Evolutionary conservation across 2,888 invertebrate species (phyloP), one percentile per base, ranked within the genome.

Genomic region (Agrotis ipsilon): DNA sequence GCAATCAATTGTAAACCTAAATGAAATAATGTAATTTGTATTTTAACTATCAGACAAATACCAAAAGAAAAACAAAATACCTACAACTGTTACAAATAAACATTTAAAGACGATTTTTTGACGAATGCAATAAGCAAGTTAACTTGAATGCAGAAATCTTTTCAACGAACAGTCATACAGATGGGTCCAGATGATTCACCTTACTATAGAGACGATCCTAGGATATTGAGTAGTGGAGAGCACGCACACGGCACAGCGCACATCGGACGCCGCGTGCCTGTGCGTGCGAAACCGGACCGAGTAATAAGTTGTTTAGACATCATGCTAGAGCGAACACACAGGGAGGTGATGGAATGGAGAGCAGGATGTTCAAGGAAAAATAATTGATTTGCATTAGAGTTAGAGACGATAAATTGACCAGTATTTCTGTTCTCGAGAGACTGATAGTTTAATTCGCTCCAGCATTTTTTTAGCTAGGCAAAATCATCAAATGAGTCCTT

Each of bases 281-380:
- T 60, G 71, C 80, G 80, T 66, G 11, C 72, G 24, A 1, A n/a
- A 27, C 68, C 39, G 49, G 46, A 6, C 11, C 27, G 75, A 72
- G 77, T 80, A 77, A 64, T 70, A 75, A 83, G 51, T 55, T 54
- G 55, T n/a, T 18, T 43, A 24, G 43, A 51, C 43, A 51, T 39
- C 6, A 51, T 19, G 46, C 32, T 32, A 7, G n/a, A 52, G 54
- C n/a, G 18, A 19, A 46, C 21, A 32, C 32, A 39, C n/a, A 14
- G 0, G 1, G 16, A 49, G 19, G 3, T 18, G 54, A 21, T 43
- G 48, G 18, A 0, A 19, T 19, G 48, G 21, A 48, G 39, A 48
- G 18, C 7, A 61, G 9, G 2, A 14, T 19, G 14, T 13, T 32
- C 16, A 39, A n/a, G 13, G n/a, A 6, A 32, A 18, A 19, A 27